Evolutionary conservation across 2,888 invertebrate species (phyloP), one percentile per base, ranked within the genome.

Genomic region (Synanthedon myopaeformis): DNA sequence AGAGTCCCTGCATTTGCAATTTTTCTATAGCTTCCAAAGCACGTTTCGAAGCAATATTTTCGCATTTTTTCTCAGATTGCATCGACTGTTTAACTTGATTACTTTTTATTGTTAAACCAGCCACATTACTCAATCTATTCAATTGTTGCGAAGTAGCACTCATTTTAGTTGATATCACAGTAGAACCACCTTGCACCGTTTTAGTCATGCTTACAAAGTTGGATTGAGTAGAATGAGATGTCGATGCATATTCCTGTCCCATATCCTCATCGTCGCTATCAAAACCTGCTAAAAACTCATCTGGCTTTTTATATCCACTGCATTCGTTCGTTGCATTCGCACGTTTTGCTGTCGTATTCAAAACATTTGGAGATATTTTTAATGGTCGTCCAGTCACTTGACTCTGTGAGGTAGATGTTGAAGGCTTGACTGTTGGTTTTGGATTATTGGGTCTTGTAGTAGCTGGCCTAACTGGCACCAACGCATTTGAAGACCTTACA

Each of bases 1-100:
- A 67, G 10, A 87, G 69, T 52, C 87, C 87, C 58, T 83, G 83
- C 63, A 74, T 82, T 61, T 82, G 84, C 58, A 87, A 70, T 58
- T 74, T 85, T 63, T 85, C 76, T 62, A 87, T 77, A n/a, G 85
- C 84, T 54, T 80, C 79, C 64, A 86, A 66, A 35, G 86, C 74
- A 60, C 71, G 69, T 61, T 81, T 77, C 4, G 77, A 64, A 49
- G 72, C 60, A 63, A 58, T 75, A 35, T 67, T 59, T 69, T 82
- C 79, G 60, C 62, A 69, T 55, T 69, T 79, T 56, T 82, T 79
- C 63, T 82, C 79, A 17, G 76, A 65, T 52, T 76, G 72, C 10
- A 58, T 57, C 2, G 66, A 67, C 66, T 82, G 79, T 59, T 79
- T 81, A 2, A 69, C 63, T 65, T 74, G 74, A 70, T 69, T 74